Percentiles rank a stretch among this genome's conserved stretches.
Conservation (phyloP, 2,113 vertebrate species). For the Pantherophis guttatus region DNA sequence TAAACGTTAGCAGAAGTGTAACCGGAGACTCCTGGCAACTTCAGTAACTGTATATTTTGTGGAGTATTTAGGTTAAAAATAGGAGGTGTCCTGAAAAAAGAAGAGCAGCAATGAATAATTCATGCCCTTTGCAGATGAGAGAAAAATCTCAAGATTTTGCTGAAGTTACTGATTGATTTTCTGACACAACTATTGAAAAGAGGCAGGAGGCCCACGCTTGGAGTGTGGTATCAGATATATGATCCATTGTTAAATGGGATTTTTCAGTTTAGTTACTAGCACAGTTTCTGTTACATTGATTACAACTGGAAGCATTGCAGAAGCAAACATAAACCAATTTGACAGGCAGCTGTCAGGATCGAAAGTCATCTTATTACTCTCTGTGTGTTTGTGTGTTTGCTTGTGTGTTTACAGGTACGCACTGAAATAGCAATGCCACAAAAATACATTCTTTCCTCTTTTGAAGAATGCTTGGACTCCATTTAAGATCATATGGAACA, state of each 20-base stretch:
- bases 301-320: neutral
- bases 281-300: conserved; percentile 25
- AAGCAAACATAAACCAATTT: neutral
- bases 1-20: neutral
- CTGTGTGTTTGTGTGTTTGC: neutral
- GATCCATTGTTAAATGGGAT: neutral
- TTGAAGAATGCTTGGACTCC: neutral
- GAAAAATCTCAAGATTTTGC: conserved; percentile 67
- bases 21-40: neutral
- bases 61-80: conserved; percentile 35
- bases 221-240: conserved; percentile 24
- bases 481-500: neutral
- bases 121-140: conserved; percentile 59
- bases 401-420: neutral
- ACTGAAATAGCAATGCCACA: neutral
- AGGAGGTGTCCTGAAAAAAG: conserved; percentile 34
- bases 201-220: conserved; percentile 31
- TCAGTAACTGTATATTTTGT: conserved; percentile 25
- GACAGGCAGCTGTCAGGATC: neutral
- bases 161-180: conserved; percentile 87
- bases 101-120: conserved; percentile 77
- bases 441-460: neutral
- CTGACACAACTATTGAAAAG: conserved; percentile 76
- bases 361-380: conserved; percentile 1
- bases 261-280: conserved; percentile 17